Percentiles rank a stretch among this genome's conserved stretches.
phyloP scores from a whole-genome alignment of 2,888 invertebrate species.

The Erpobdella octoculata region DNA sequence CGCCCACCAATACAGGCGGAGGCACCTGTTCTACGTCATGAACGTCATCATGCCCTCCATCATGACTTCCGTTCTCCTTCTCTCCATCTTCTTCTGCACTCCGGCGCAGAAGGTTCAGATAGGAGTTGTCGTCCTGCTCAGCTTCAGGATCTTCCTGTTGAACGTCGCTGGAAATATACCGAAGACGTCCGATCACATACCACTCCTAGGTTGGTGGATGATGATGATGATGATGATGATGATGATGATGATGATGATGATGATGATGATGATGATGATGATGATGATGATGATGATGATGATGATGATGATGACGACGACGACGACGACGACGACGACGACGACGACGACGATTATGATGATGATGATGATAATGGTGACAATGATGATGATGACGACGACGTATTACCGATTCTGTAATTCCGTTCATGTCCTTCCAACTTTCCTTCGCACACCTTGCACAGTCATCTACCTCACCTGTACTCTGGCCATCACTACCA shows the following conservation, averaged over 20 bases:
- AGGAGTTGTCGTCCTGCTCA: conserved; percentile 38
- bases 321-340: neutral
- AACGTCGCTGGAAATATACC: conserved; percentile 39
- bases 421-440: too few species aligned
- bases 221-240: too few species aligned
- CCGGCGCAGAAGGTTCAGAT: conserved; percentile 39
- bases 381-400: too few species aligned
- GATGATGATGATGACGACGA: conserved; percentile 1
- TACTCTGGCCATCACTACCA: conserved; percentile 39
- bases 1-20: conserved; percentile 21
- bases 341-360: too few species aligned
- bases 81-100: conserved; percentile 39
- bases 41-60: conserved; percentile 38
- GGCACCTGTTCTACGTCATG: conserved; percentile 37
- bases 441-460: neutral
- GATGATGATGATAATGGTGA: too few species aligned
- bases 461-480: conserved; percentile 39
- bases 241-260: neutral
- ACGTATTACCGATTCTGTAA: too few species aligned
- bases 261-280: conserved; percentile 1
- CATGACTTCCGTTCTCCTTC: conserved; percentile 39
- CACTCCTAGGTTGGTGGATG: conserved; percentile 34
- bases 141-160: conserved; percentile 39
- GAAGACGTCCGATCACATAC: conserved; percentile 39
- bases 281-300: conserved; percentile 1